Base-by-base conservation (phyloP, 2,113 vertebrate genomes). In the Elephantulus edwardii region DNA sequence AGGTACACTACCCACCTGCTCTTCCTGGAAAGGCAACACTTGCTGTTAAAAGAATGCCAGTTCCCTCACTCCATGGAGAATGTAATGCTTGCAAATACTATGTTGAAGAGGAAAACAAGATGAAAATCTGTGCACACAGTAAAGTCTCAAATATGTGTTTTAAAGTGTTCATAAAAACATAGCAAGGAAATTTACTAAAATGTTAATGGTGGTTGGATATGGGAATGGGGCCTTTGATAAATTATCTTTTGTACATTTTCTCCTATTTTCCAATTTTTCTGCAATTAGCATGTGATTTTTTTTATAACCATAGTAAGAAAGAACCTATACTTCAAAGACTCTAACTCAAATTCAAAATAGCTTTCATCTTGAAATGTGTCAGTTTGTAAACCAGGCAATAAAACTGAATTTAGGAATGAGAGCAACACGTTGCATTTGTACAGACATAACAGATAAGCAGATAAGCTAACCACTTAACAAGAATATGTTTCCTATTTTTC, bases 301-400 rank as follows among this genome's bases (percentile, higher is more conserved):
- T 66, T 46, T 48, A 91, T 84, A 86, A 94, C 91, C 93, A 86
- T 60, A 50, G 38, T 71, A 30, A 86, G 54, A 83, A 94, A 87
- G 60, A 90, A 12, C 30, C 48, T 74, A n/a, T 5, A 91, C 85
- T 93, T 96, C 89, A 86, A 95, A 94, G 89, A 54, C 89, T 83
- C 80, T 81, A 62, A 94, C 83, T 96, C 95, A 71, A 66, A 89
- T 78, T 83, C 88, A 44, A 82, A 89, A 86, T 30, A 75, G 70
- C 87, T 95, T 91, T 96, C 90, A 92, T 87, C 89, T 71, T 66
- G 81, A 84, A 91, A 89, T 16, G 46, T 40, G 64, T 46, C 72
- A 12, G 42, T 91, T 48, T 76, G 83, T n/a, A 44, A 89, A 44
- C 42, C 35, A 68, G 13, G 44, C 80, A 66, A 44, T 42, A 54